Percentiles rank a stretch among this genome's conserved stretches.
These are phyloP conservation scores for Trichopria drosophilae DNA, from an alignment of 2,888 invertebrate genomes.

Conservation along the genomic window DNA sequence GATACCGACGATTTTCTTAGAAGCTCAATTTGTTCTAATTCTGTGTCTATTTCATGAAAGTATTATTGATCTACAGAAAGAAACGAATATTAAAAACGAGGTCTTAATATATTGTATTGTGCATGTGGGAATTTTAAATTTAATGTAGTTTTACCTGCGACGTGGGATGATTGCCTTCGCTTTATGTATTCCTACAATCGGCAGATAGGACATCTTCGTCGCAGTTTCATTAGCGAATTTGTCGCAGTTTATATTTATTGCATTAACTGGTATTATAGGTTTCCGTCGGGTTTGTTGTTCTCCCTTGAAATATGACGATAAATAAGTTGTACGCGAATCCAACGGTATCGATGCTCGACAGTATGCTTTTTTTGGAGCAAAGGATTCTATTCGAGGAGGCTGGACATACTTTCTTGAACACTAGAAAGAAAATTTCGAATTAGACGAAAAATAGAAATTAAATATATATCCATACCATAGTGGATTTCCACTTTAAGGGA, in stretches of 20 bases:
- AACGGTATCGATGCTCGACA: conserved; percentile 44
- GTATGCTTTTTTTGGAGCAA: conserved; percentile 44
- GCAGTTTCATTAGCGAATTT: conserved; percentile 50
- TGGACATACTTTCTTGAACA: conserved; percentile 48
- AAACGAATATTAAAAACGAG: no score
- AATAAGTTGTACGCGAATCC: conserved; percentile 49
- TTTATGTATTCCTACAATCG: conserved; percentile 44
- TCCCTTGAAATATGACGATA: conserved; percentile 46
- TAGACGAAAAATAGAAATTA: no score
- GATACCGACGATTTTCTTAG: background rate
- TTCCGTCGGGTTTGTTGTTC: conserved; percentile 31
- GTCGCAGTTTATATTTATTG: conserved; percentile 37
- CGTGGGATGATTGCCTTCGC: conserved; percentile 47
- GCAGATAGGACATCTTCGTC: conserved; percentile 46
- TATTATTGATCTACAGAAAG: no score
- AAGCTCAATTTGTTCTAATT: background rate
- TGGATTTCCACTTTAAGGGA: no score
- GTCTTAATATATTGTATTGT: no score
- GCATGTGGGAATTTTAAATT: no score
- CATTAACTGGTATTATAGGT: conserved; percentile 43
- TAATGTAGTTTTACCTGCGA: conserved; percentile 42
- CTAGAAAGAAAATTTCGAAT: conserved; percentile 36
- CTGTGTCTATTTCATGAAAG: no score
- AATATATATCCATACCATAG: no score
- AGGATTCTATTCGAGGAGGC: conserved; percentile 48